Conservation (phyloP, 2,888 invertebrate species). For the Athetis lepigone region DNA sequence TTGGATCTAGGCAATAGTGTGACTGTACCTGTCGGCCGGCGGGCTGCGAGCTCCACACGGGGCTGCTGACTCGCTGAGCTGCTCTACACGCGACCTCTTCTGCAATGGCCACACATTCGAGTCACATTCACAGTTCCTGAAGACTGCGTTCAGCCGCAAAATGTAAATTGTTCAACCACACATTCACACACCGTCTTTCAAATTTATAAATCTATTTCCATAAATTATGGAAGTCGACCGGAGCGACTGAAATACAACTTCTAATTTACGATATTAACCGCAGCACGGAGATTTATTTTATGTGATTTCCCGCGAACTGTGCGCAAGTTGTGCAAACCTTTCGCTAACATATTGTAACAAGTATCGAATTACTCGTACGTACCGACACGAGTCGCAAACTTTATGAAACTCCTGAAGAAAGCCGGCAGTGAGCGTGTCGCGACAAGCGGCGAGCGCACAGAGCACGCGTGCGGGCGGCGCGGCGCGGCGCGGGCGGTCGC, state of each 20-base stretch:
- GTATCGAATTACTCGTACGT: slow-evolving; percentile 35
- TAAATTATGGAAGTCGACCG: slow-evolving; percentile 8
- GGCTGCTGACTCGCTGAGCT: no score
- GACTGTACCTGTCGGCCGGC: not conserved
- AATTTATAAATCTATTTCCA: slow-evolving; percentile 34
- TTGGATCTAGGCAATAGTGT: not conserved
- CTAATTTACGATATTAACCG: slow-evolving; percentile 59
- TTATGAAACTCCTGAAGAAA: slow-evolving; percentile 38
- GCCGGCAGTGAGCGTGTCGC: slow-evolving; percentile 28
- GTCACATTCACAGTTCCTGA: not conserved
- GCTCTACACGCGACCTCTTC: not conserved
- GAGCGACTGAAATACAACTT: slow-evolving; percentile 51
- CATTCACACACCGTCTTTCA: slow-evolving; percentile 1
- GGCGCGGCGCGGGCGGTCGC: slow-evolving; percentile 42
- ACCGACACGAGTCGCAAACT: slow-evolving; percentile 41
- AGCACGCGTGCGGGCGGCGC: not conserved
- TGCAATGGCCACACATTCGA: not conserved
- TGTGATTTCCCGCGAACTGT: slow-evolving; percentile 48
- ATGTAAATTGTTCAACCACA: slow-evolving; percentile 15
- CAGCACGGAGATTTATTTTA: slow-evolving; percentile 51
- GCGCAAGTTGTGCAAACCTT: slow-evolving; percentile 31
- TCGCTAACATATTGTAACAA: slow-evolving; percentile 15
- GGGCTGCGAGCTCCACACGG: no score
- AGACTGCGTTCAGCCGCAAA: not conserved
- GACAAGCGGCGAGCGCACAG: slow-evolving; percentile 50